Conservation (phyloP, 1,140 invertebrate genomes). For the Leguminivora glycinivorella region DNA sequence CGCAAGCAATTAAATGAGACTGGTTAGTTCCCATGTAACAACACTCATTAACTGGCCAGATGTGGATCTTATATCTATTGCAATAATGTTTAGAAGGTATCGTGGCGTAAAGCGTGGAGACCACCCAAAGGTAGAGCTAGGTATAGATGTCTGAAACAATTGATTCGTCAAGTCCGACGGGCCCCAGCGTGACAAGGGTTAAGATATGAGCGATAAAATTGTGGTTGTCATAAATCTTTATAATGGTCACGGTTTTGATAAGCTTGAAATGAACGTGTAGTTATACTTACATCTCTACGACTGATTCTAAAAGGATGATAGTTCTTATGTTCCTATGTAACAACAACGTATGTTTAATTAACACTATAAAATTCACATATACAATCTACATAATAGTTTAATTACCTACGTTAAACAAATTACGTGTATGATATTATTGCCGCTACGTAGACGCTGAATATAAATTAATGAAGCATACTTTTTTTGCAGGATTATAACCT, state of each 20-base stretch:
- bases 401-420: background rate
- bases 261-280: too few relatives aligned
- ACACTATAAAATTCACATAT: background rate
- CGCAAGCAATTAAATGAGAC: constrained; percentile 15
- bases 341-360: background rate
- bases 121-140: constrained; percentile 29
- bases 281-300: too few relatives aligned
- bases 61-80: too few relatives aligned
- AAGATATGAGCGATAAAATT: background rate
- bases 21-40: background rate
- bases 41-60: too few relatives aligned
- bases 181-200: constrained; percentile 21
- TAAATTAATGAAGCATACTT: too few relatives aligned
- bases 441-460: background rate
- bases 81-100: background rate
- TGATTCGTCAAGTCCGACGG: constrained; percentile 40
- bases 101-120: constrained; percentile 10
- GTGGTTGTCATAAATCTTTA: background rate
- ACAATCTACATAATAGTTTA: background rate
- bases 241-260: background rate
- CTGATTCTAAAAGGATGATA: background rate
- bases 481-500: too few relatives aligned
- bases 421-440: background rate
- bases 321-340: background rate
- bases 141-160: constrained; percentile 42